Conservation (phyloP, 53 echinoderm and acorn worm genomes). For the Paracentrotus lividus region DNA sequence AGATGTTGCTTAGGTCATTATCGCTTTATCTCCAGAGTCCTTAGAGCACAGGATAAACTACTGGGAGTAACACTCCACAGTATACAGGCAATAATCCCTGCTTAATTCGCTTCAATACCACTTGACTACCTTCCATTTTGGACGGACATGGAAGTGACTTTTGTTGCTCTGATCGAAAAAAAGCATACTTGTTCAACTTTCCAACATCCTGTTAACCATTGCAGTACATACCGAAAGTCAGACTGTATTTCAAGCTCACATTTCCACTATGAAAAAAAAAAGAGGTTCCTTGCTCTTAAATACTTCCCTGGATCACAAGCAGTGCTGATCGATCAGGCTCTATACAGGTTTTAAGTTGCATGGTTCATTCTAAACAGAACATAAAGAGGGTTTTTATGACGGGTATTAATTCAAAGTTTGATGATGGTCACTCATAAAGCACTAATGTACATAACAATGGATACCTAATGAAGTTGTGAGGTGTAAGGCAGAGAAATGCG, state of each 20-base stretch:
- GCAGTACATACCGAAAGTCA: neutral
- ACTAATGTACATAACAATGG: neutral
- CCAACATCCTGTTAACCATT: neutral
- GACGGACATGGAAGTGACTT: neutral
- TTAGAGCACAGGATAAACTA: neutral
- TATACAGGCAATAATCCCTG: neutral
- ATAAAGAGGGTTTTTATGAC: neutral
- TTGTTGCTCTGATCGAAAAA: neutral
- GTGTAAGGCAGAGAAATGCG: neutral
- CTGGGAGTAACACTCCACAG: neutral
- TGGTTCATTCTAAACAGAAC: neutral
- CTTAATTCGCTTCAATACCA: neutral
- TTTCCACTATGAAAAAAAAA: neutral
- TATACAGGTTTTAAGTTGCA: conserved; percentile 1
- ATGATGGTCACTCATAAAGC: neutral
- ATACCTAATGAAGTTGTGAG: neutral
- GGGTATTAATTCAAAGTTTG: neutral
- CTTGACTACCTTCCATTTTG: neutral
- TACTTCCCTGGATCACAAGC: neutral
- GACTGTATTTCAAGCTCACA: neutral
- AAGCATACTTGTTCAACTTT: neutral
- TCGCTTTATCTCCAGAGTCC: neutral
- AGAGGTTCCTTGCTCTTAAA: neutral
- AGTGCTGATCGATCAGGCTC: neutral
- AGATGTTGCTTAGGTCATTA: neutral